phyloP scores from a whole-genome alignment of 2,797 vertebrate genomes.

The Clarias fuscus region DNA sequence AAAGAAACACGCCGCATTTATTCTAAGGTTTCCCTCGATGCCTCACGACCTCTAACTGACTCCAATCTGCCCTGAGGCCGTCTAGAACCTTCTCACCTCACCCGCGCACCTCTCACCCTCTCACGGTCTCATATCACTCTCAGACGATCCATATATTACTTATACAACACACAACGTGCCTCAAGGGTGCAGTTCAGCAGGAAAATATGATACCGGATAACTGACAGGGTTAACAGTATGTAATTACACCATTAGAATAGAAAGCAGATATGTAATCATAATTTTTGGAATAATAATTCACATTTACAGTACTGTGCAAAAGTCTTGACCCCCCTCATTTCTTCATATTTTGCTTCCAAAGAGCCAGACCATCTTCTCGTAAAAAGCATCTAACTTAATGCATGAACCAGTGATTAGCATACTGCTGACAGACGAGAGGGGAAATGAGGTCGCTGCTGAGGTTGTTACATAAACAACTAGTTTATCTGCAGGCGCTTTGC shows the following conservation, averaged over 20 bases:
- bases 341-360: background rate
- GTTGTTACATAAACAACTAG: no score
- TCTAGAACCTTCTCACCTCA: slow-evolving; percentile 38
- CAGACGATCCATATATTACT: background rate
- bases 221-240: background rate
- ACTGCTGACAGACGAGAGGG: no score
- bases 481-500: no score
- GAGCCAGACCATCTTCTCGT: background rate
- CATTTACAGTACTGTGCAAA: background rate
- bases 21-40: background rate
- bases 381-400: no score
- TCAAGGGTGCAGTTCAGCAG: background rate
- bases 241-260: background rate
- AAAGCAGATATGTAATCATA: background rate
- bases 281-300: background rate
- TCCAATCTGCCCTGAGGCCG: slow-evolving; percentile 37
- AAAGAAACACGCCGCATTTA: background rate
- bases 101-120: background rate
- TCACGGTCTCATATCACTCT: no score
- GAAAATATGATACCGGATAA: background rate
- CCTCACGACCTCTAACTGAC: background rate
- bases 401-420: no score
- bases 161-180: background rate
- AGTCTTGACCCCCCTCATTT: background rate
- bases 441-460: no score